Conservation (phyloP, 2,797 vertebrate species). For the Notolepis coatsorum region DNA sequence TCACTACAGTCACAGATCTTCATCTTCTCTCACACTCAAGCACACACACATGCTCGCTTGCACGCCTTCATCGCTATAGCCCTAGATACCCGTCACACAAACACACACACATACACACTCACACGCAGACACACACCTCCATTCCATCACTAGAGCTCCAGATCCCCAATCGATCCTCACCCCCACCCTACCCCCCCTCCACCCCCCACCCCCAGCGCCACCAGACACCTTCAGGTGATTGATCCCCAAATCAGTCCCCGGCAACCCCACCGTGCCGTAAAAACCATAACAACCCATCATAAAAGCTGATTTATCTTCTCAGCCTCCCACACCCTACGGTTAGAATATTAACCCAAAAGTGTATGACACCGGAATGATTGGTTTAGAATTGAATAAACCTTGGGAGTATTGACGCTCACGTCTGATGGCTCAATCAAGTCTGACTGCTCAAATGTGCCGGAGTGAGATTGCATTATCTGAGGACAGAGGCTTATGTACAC, state of each 20-base stretch:
- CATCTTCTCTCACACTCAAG: constrained; percentile 46
- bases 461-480: constrained; percentile 52
- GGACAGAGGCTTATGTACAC: constrained; percentile 14
- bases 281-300: constrained; percentile 86
- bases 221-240: constrained; percentile 82
- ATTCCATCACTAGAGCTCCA: constrained; percentile 67
- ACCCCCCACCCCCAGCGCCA: constrained; percentile 41
- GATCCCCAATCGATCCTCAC: constrained; percentile 77
- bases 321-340: constrained; percentile 64
- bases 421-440: constrained; percentile 78
- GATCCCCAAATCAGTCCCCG: constrained; percentile 86
- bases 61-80: neutral
- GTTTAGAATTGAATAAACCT: constrained; percentile 84
- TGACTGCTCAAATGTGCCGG: constrained; percentile 61
- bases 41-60: constrained; percentile 35
- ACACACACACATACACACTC: constrained; percentile 28
- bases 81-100: constrained; percentile 1
- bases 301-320: constrained; percentile 86
- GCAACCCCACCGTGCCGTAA: constrained; percentile 81
- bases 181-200: constrained; percentile 54
- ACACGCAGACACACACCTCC: constrained; percentile 31
- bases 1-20: constrained; percentile 40
- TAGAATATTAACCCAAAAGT: constrained; percentile 85
- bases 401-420: constrained; percentile 72
- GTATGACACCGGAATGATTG: constrained; percentile 83